These are phyloP conservation scores for Aricia agestis DNA, from an alignment of 1,140 invertebrate genomes.

Conservation along the genomic window DNA sequence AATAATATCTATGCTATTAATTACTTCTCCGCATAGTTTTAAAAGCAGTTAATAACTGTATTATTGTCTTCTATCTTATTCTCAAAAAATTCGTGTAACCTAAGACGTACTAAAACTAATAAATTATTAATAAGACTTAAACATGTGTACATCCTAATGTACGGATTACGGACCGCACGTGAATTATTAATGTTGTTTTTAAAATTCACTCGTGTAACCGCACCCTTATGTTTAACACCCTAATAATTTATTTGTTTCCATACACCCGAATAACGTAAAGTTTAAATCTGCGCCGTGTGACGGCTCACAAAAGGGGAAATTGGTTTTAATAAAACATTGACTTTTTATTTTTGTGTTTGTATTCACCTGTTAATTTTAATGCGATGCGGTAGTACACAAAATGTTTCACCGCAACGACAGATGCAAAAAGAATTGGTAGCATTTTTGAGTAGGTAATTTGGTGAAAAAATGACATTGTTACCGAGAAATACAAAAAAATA, in stretches of 20 bases:
- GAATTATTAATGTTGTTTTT: background rate
- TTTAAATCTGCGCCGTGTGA: slow-evolving; percentile 22
- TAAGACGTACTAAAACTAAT: background rate
- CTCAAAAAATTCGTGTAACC: background rate
- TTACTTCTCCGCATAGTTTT: too few relatives aligned
- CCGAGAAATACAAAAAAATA: too few relatives aligned
- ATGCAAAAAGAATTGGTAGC: too few relatives aligned
- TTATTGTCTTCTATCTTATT: too few relatives aligned
- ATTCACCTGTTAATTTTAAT: slow-evolving; percentile 26
- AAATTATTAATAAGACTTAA: background rate
- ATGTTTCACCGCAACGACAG: background rate
- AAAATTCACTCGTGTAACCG: background rate
- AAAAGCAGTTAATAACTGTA: too few relatives aligned
- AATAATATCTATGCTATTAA: too few relatives aligned
- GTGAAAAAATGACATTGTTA: too few relatives aligned
- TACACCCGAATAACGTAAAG: slow-evolving; percentile 18
- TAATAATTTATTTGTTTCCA: slow-evolving; percentile 24
- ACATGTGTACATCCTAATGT: background rate
- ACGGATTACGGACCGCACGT: background rate
- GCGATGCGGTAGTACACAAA: background rate
- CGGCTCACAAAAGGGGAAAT: slow-evolving; percentile 32
- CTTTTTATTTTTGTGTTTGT: slow-evolving; percentile 29
- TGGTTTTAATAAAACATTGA: slow-evolving; percentile 48
- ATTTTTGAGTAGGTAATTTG: too few relatives aligned
- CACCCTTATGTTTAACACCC: background rate